These are phyloP conservation scores for Plebejus anna DNA, from an alignment of 2,888 invertebrate genomes.

Conservation along the genomic window DNA sequence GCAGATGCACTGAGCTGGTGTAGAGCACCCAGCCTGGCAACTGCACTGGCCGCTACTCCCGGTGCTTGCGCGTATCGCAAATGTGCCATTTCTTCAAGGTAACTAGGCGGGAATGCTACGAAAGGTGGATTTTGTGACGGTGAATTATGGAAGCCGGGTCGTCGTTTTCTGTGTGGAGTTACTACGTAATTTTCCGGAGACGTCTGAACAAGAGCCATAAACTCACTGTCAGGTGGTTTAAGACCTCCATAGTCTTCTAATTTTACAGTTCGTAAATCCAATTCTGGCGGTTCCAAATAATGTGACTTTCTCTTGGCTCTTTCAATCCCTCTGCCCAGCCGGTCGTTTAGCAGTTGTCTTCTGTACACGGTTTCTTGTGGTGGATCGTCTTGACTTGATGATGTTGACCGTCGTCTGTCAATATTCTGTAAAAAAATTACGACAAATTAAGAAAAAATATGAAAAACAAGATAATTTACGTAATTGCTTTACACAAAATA, in stretches of 20 bases:
- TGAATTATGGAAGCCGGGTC: slow-evolving; percentile 92
- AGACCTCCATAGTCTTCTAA: slow-evolving; percentile 84
- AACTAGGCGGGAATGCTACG: slow-evolving; percentile 88
- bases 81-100: slow-evolving; percentile 85
- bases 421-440: slow-evolving; percentile 57
- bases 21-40: slow-evolving; percentile 71
- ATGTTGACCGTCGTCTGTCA: slow-evolving; percentile 72
- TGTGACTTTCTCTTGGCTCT: slow-evolving; percentile 82
- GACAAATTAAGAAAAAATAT: background rate
- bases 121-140: slow-evolving; percentile 93
- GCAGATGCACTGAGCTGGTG: slow-evolving; percentile 87
- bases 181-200: slow-evolving; percentile 92
- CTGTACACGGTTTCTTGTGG: slow-evolving; percentile 79
- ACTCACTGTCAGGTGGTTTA: slow-evolving; percentile 84
- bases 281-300: slow-evolving; percentile 84
- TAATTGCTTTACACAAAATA: no score
- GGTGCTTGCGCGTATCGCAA: slow-evolving; percentile 82
- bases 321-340: slow-evolving; percentile 81
- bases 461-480: background rate
- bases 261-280: slow-evolving; percentile 82
- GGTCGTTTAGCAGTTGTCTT: slow-evolving; percentile 81
- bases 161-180: slow-evolving; percentile 90
- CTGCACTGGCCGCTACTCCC: slow-evolving; percentile 75
- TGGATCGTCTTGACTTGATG: slow-evolving; percentile 74
- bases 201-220: slow-evolving; percentile 83